phyloP scores from a whole-genome alignment of 2,888 invertebrate genomes.

The Drosophila demipolita region DNA sequence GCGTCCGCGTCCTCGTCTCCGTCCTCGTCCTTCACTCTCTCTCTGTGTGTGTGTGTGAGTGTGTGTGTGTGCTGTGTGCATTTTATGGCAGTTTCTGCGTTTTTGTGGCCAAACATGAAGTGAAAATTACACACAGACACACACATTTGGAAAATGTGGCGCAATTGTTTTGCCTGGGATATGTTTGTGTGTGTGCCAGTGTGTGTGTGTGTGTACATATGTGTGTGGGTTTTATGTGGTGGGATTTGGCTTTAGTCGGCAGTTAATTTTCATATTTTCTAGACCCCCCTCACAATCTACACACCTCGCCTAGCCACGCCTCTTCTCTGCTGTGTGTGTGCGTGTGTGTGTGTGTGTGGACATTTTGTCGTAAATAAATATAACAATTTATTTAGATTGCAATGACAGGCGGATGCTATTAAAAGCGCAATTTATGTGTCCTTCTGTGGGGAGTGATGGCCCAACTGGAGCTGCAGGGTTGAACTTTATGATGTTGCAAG shows the following conservation, averaged over 20 bases:
- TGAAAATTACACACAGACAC: constrained; percentile 71
- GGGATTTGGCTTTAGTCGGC: constrained; percentile 80
- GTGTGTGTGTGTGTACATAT: constrained; percentile 1
- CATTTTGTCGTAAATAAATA: constrained; percentile 82
- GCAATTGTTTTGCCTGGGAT: constrained; percentile 71
- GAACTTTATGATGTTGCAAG: constrained; percentile 62
- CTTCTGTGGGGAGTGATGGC: constrained; percentile 42
- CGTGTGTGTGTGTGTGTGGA: constrained; percentile 55
- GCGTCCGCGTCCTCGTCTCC: background rate
- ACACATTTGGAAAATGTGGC: constrained; percentile 59
- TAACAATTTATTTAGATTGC: constrained; percentile 83
- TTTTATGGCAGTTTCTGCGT: constrained; percentile 80
- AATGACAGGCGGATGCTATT: constrained; percentile 82
- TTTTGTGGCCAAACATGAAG: constrained; percentile 81
- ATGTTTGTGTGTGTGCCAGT: constrained; percentile 8
- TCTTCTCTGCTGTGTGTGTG: constrained; percentile 24
- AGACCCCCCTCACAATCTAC: constrained; percentile 39
- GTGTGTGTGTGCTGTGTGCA: constrained; percentile 62
- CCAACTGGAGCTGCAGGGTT: constrained; percentile 33
- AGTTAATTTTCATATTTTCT: constrained; percentile 82
- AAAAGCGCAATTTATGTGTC: constrained; percentile 77
- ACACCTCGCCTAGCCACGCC: background rate
- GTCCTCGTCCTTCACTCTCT: background rate
- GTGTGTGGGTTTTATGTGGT: constrained; percentile 43
- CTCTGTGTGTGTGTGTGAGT: background rate